Conservation (phyloP, 1,140 invertebrate species). For the Procambarus virginalis region DNA sequence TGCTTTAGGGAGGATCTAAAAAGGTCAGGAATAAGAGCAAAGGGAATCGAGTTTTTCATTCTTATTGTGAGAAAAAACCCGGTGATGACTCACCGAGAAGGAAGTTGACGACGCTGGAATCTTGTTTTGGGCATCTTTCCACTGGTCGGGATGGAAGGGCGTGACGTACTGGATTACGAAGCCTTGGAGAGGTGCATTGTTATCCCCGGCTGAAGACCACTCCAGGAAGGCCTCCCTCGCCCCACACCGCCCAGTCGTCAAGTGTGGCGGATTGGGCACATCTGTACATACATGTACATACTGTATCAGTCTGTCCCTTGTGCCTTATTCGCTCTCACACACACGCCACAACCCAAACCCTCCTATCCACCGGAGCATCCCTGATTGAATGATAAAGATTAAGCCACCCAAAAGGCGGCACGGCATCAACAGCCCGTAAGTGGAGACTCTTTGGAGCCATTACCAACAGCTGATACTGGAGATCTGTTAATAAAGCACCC, state of each 20-base stretch:
- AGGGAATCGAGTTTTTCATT: background rate
- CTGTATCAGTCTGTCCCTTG: too few species aligned
- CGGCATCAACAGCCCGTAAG: too few species aligned
- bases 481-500: too few species aligned
- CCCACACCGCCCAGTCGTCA: constrained; percentile 21
- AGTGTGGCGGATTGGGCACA: constrained; percentile 40
- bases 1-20: too few species aligned
- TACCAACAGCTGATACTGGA: too few species aligned
- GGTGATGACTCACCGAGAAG: constrained; percentile 43
- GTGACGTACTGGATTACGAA: constrained; percentile 48
- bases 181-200: constrained; percentile 34
- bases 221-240: constrained; percentile 36
- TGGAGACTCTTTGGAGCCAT: too few species aligned
- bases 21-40: background rate
- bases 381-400: too few species aligned
- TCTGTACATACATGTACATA: background rate
- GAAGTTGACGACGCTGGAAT: constrained; percentile 48
- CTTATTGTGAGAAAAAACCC: background rate
- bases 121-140: constrained; percentile 43
- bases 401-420: too few species aligned
- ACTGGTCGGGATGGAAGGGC: constrained; percentile 27
- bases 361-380: too few species aligned
- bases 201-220: constrained; percentile 36
- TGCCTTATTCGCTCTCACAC: too few species aligned
- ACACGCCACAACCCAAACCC: too few species aligned